phyloP scores from a whole-genome alignment of 2,113 vertebrate genomes.

The Xenopus borealis region DNA sequence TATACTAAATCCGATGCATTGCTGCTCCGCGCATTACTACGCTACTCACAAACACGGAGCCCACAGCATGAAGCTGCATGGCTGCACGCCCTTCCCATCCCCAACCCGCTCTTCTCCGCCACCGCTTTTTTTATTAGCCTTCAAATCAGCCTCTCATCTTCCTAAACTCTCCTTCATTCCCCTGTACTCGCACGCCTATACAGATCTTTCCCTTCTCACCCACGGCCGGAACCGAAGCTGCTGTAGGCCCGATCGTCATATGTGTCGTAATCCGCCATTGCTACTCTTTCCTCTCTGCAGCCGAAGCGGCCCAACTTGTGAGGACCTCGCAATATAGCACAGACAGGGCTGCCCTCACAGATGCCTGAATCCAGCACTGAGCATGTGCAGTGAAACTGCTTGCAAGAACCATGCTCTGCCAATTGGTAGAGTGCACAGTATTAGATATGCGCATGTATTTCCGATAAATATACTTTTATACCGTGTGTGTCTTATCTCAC shows the following conservation, averaged over 20 bases:
- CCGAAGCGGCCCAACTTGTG: conserved; percentile 71
- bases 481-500: too few relatives aligned
- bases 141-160: too few relatives aligned
- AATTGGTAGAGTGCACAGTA: too few relatives aligned
- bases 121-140: conserved; percentile 15
- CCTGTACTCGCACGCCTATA: background rate
- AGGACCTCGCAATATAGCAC: conserved; percentile 76
- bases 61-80: background rate
- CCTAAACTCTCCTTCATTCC: background rate
- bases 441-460: too few relatives aligned
- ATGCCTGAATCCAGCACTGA: conserved; percentile 66
- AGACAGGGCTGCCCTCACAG: conserved; percentile 66
- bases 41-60: too few relatives aligned
- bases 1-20: too few relatives aligned
- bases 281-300: conserved; percentile 70
- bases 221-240: conserved; percentile 88
- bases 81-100: conserved; percentile 13
- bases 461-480: too few relatives aligned
- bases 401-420: background rate
- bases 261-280: conserved; percentile 94
- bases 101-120: conserved; percentile 37
- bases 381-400: background rate
- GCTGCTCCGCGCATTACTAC: too few relatives aligned
- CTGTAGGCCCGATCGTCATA: conserved; percentile 93
- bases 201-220: conserved; percentile 68